These are phyloP conservation scores for Brachionus asplanchnoidis DNA, from an alignment of 1,140 invertebrate genomes.

Conservation along the genomic window DNA sequence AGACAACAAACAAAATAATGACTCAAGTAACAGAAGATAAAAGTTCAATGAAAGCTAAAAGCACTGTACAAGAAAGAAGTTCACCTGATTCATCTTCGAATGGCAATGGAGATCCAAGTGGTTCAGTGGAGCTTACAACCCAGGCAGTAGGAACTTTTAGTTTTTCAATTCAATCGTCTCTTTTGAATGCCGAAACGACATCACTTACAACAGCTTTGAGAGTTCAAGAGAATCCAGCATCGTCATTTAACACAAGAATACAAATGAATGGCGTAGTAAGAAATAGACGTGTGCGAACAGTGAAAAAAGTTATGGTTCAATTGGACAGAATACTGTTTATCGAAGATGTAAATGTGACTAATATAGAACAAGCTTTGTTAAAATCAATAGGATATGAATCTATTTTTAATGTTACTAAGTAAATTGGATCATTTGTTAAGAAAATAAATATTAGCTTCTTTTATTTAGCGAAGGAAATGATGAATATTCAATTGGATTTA, in stretches of 20 bases:
- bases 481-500: neutral
- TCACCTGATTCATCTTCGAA: too few relatives aligned
- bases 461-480: neutral
- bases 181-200: neutral
- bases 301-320: neutral
- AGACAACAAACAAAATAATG: too few relatives aligned
- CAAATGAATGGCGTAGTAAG: neutral
- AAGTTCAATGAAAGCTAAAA: too few relatives aligned
- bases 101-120: too few relatives aligned
- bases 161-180: neutral
- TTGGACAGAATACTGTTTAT: neutral
- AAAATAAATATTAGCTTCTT: neutral
- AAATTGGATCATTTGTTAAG: neutral
- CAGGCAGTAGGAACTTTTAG: neutral
- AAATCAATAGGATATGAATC: neutral
- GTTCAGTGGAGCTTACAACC: too few relatives aligned
- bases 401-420: neutral
- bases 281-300: neutral
- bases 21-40: too few relatives aligned
- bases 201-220: neutral
- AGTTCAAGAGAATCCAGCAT: neutral
- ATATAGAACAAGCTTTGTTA: neutral
- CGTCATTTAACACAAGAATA: neutral
- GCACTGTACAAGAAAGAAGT: too few relatives aligned
- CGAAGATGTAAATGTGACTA: neutral